A percentile compares a stretch with the other conserved stretches of the same genome.
These are phyloP conservation scores for Odontophorus gujanensis DNA, from an alignment of 2,113 vertebrate genomes.

Conservation along the genomic window DNA sequence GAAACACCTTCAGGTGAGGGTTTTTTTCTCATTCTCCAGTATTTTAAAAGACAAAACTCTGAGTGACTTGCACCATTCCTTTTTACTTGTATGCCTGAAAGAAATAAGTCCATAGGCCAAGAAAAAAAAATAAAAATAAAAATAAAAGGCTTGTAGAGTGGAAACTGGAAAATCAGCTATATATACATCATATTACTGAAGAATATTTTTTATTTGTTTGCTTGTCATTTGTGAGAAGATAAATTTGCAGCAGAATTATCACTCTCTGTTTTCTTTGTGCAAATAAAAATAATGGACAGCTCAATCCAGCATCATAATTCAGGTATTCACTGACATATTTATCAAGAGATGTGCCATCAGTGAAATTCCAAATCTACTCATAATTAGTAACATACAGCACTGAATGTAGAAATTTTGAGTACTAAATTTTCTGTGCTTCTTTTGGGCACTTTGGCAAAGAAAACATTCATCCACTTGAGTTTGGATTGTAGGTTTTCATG, in stretches of 20 bases:
- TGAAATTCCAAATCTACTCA: neutral
- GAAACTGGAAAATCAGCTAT: neutral
- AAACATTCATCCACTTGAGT: neutral
- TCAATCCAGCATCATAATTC: neutral
- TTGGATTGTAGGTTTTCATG: neutral
- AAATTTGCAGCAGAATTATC: neutral
- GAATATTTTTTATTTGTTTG: neutral
- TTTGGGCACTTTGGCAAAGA: neutral
- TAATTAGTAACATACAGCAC: neutral
- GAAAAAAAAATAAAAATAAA: neutral
- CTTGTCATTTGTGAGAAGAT: neutral
- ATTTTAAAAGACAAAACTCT: neutral
- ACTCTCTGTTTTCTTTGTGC: neutral
- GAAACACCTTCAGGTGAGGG: neutral
- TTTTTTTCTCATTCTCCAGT: neutral
- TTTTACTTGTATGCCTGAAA: neutral
- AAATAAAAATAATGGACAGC: neutral
- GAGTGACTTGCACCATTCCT: neutral
- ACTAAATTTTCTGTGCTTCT: neutral
- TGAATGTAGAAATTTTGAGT: neutral
- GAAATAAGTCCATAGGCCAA: neutral
- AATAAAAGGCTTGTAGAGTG: neutral
- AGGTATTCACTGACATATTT: neutral
- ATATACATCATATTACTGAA: neutral
- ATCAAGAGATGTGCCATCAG: neutral